These are phyloP conservation scores for Pterophyllum scalare DNA, from an alignment of 2,113 vertebrate genomes.

Conservation along the genomic window DNA sequence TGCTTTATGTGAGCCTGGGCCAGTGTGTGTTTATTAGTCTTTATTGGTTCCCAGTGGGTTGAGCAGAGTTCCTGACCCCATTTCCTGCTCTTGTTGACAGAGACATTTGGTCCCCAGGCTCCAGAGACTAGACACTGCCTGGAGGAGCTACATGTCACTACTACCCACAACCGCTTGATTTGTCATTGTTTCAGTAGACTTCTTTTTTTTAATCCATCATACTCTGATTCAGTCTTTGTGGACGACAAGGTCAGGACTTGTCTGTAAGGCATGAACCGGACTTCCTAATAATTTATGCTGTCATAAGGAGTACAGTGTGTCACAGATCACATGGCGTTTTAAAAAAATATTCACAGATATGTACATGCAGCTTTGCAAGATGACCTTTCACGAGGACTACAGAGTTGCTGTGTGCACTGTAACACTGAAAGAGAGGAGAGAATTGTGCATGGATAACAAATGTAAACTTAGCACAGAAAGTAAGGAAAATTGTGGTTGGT, in stretches of 20 bases:
- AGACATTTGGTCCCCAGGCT: conserved; percentile 48
- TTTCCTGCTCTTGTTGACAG: conserved; percentile 68
- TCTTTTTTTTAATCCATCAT: neutral
- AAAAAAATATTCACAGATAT: neutral
- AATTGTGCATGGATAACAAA: neutral
- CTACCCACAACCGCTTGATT: conserved; percentile 35
- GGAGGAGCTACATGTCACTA: conserved; percentile 57
- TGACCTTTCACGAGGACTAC: neutral
- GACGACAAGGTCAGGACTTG: conserved; percentile 32
- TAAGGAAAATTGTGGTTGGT: too few species aligned
- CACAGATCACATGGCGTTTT: neutral
- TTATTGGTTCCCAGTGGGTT: conserved; percentile 62
- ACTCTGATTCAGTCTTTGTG: conserved; percentile 29
- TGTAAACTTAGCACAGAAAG: too few species aligned
- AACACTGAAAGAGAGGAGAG: neutral
- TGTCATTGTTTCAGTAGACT: conserved; percentile 40
- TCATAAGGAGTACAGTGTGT: neutral
- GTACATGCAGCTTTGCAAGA: neutral
- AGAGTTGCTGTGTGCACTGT: neutral
- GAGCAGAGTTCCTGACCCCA: conserved; percentile 66
- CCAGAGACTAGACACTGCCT: conserved; percentile 58
- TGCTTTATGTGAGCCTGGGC: neutral
- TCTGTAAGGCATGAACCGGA: conserved; percentile 13
- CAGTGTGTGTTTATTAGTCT: conserved; percentile 20
- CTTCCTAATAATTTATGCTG: neutral